A percentile compares a stretch with the other conserved stretches of the same genome.
Conservation (phyloP, 2,113 vertebrate genomes). For the Prunella himalayana region DNA sequence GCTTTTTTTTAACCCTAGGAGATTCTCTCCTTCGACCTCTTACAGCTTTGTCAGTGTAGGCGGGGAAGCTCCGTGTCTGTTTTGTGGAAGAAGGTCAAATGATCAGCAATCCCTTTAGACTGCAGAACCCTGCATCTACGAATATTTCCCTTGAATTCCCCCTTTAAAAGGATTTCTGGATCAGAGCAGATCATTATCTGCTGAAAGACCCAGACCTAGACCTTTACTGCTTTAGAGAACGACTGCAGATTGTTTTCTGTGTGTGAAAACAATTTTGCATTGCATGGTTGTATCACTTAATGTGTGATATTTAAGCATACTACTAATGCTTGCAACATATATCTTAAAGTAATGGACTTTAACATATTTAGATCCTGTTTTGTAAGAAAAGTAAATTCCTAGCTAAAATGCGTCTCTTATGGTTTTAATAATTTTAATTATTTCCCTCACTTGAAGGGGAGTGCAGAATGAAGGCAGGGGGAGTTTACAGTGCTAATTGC, state of each 20-base stretch:
- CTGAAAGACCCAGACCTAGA: background rate
- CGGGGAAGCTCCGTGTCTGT: background rate
- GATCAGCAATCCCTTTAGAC: conserved; percentile 5
- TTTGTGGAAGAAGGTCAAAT: conserved; percentile 1
- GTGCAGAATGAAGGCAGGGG: background rate
- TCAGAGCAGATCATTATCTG: background rate
- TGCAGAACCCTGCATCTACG: background rate
- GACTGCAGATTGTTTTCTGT: background rate
- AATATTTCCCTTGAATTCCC: background rate
- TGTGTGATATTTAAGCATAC: background rate
- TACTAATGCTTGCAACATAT: background rate
- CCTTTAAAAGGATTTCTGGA: background rate
- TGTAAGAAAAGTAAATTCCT: background rate
- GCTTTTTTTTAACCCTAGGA: background rate
- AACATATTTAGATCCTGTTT: background rate
- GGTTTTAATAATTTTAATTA: background rate
- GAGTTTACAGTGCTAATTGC: background rate
- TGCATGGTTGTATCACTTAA: background rate
- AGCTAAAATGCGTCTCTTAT: background rate
- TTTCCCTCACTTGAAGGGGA: background rate
- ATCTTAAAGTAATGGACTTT: background rate
- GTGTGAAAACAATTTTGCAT: background rate
- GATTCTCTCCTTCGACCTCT: background rate
- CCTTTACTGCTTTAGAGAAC: background rate
- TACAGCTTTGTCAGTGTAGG: background rate